These are phyloP conservation scores for Athalia cordata DNA, from an alignment of 2,888 invertebrate species.

Conservation along the genomic window DNA sequence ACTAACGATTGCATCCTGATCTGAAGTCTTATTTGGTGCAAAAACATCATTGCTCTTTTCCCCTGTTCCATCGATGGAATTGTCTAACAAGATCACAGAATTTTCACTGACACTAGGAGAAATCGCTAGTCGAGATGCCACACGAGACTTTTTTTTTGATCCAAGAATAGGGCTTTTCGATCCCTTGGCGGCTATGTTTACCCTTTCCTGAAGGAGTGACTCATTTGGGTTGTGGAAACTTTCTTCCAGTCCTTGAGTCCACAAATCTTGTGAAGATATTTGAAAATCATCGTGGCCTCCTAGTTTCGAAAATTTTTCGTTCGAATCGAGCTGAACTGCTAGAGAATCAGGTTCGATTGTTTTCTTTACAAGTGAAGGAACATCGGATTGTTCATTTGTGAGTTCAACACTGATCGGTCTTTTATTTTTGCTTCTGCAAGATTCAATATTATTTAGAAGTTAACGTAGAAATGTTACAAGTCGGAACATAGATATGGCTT, in stretches of 20 bases:
- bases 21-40: not conserved
- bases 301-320: not conserved
- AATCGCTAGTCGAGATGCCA: not conserved
- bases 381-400: not conserved
- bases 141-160: constrained; percentile 19
- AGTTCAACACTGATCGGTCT: too few species aligned
- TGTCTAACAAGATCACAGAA: constrained; percentile 16
- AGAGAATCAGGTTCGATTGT: not conserved
- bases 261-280: constrained; percentile 37
- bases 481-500: not conserved
- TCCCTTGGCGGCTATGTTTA: constrained; percentile 13
- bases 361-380: not conserved
- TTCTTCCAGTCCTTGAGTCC: constrained; percentile 30
- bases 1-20: too few species aligned
- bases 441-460: not conserved
- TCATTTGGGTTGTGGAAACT: constrained; percentile 8
- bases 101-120: constrained; percentile 22
- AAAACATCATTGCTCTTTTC: not conserved
- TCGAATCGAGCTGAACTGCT: not conserved
- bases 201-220: not conserved
- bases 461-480: not conserved
- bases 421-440: too few species aligned
- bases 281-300: not conserved
- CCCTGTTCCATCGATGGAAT: not conserved
- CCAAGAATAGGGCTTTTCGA: constrained; percentile 27